A percentile compares a stretch with the other conserved stretches of the same genome.
These are phyloP conservation scores for Pachycephus smyrnensis DNA, from an alignment of 2,888 invertebrate species.

Conservation along the genomic window DNA sequence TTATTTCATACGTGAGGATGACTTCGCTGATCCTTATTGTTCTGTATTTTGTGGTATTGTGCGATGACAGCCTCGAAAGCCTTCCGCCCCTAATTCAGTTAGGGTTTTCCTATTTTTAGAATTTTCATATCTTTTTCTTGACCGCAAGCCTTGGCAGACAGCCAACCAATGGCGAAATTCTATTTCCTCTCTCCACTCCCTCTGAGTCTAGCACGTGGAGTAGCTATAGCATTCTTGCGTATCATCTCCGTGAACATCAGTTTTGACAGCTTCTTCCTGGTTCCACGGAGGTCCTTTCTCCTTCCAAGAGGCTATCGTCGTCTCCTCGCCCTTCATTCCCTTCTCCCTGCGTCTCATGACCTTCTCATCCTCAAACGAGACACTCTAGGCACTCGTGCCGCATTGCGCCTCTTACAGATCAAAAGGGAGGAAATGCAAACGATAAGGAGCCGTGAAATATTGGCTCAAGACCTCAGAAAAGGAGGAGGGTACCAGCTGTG, in stretches of 20 bases:
- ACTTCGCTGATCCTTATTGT: background rate
- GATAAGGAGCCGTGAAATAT: background rate
- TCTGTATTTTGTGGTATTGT: background rate
- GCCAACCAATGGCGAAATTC: background rate
- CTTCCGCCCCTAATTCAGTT: conserved; percentile 1
- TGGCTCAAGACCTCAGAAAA: background rate
- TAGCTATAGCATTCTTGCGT: conserved; percentile 1
- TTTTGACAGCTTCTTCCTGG: conserved; percentile 38
- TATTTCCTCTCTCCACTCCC: background rate
- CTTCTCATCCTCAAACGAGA: background rate
- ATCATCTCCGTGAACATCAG: conserved; percentile 27
- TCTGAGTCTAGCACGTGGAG: background rate
- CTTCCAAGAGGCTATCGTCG: conserved; percentile 25
- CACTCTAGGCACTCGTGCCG: too few species aligned
- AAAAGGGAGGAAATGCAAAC: background rate
- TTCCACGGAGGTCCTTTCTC: conserved; percentile 31
- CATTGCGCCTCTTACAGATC: too few species aligned
- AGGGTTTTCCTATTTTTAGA: conserved; percentile 21
- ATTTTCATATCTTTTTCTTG: conserved; percentile 18
- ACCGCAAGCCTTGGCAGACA: conserved; percentile 7
- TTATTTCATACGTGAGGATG: background rate
- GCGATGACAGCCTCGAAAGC: background rate
- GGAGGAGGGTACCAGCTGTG: background rate
- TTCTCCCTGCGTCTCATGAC: background rate
- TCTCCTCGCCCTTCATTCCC: conserved; percentile 28